These are phyloP conservation scores for Mystacornis crossleyi DNA, from an alignment of 2,113 vertebrate species.

Conservation along the genomic window DNA sequence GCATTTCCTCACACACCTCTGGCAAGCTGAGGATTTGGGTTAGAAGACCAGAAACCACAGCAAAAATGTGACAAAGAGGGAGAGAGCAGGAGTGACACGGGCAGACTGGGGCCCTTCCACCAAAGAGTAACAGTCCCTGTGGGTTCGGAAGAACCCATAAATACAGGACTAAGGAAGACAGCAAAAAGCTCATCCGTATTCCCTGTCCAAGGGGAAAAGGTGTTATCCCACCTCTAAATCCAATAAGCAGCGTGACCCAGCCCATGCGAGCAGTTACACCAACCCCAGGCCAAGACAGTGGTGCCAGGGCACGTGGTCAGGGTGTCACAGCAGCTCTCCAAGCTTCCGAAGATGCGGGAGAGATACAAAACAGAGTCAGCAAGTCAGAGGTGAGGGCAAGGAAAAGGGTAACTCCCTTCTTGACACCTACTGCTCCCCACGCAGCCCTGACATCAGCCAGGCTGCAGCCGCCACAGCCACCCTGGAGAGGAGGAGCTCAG, in stretches of 20 bases:
- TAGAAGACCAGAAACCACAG: not conserved
- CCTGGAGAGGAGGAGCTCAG: not conserved
- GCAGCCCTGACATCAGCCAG: not conserved
- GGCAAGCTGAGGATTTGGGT: not conserved
- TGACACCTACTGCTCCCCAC: accelerated
- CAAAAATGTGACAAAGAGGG: not conserved
- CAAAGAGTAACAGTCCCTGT: too few relatives aligned
- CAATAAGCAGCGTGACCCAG: not conserved
- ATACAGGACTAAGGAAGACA: not conserved
- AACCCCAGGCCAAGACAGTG: accelerated
- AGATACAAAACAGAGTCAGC: not conserved
- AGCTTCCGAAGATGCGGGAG: not conserved
- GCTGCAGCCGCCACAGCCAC: not conserved
- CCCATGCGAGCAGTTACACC: not conserved
- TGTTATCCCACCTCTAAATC: not conserved
- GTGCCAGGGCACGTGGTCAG: accelerated
- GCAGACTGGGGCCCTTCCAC: not conserved
- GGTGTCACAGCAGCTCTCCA: not conserved
- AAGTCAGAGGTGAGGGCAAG: not conserved
- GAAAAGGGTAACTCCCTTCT: not conserved
- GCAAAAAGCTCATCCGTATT: not conserved
- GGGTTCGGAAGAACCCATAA: accelerated
- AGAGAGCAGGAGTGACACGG: not conserved
- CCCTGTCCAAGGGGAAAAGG: not conserved
- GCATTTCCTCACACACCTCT: not conserved